Evolutionary conservation across 1,140 invertebrate species (phyloP), one percentile per base, ranked within the genome.

Genomic region (Bombus haemorrhoidalis): DNA sequence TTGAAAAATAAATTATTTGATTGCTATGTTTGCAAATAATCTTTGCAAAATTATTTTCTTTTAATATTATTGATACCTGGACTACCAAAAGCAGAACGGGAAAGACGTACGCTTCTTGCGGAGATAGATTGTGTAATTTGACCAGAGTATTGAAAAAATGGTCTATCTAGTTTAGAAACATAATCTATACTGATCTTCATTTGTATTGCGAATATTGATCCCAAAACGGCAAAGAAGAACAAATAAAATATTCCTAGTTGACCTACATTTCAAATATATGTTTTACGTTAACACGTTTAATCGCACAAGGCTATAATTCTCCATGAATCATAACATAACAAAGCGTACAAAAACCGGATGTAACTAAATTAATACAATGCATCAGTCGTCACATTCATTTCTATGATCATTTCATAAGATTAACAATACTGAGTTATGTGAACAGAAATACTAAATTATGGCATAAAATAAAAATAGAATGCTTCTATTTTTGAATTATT

Each of bases 181-280:
- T 92, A 91, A 12, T 87, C 57, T 9, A 94, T 71, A 10, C 91
- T 92, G 13, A 94, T 75, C 90, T 91, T 93, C 88, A 95, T 89
- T 91, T 95, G 93, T 1, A 94, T 39, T 3, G 96, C 96, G 91
- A 98, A 98, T 85, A 99, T 94, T 1, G 97, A 95, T 62, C 97
- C 97, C 88, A 99, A 95, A 43, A 96, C 96, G 12, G 96, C 94
- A 93, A 98, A 99, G 95, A 98, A 99, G 87, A 98, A 96, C 12
- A 96, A 28, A 94, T 99, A 99, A 95, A 99, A 99, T 2, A 97
- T 62, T 43, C 97, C 89, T 43, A 98, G 95, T 93, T 97, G 96
- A 79, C 95, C 98, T 98, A 96, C 81, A 85, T 39, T 47, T 73
- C 18, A 37, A 73, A 80, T 3, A 28, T 68, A 69, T 13, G 4